Evolutionary conservation across 2,888 invertebrate species (phyloP), one percentile per base, ranked within the genome.

Genomic region (Amblyjoppa fuscipennis): DNA sequence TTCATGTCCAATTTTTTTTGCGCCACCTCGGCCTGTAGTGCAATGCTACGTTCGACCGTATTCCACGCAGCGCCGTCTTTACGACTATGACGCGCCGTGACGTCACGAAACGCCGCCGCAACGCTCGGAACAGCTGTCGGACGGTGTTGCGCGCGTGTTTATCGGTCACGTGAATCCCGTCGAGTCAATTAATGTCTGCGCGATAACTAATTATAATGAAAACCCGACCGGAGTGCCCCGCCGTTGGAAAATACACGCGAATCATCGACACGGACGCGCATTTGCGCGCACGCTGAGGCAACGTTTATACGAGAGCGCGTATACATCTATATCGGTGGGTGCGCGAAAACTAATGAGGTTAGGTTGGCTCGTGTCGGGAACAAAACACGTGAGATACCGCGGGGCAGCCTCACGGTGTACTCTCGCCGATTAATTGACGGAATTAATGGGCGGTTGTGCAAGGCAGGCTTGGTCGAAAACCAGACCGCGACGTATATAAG

Each of bases 371-470:
- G 74, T 34, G 61, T 31, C 64, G 61, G 49, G 34, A 20, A 64
- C 61, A 31, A 75, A 25, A 64, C 73, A 61, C 59, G 61, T 75
- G 61, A 31, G 74, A 64, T 41, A 61, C 16, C 61, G 61, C 31
- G n/a, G 16, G 16, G 34, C 34, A 31, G 16, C 2, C 5, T 75
- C 25, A 16, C 7, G 49, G 41, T 61, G 41, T 61, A 71, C 78
- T 78, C 73, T 49, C 41, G 74, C 41, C 61, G 61, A 83, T 83
- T 81, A 81, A 85, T 85, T 81, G 73, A 49, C 78, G 59, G 70
- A 77, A 81, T 81, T 74, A 84, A 84, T 84, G 81, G 68, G 69
- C 68, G n/a, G 53, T 84, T 84, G 76, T 74, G 25, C 76, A 45
- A 13, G 61, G 31, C 61, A 41, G 20, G 31, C 73, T 77, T 56